These are phyloP conservation scores for Lasaia peninsularis DNA, from an alignment of 1,140 invertebrate species.

Conservation along the genomic window DNA sequence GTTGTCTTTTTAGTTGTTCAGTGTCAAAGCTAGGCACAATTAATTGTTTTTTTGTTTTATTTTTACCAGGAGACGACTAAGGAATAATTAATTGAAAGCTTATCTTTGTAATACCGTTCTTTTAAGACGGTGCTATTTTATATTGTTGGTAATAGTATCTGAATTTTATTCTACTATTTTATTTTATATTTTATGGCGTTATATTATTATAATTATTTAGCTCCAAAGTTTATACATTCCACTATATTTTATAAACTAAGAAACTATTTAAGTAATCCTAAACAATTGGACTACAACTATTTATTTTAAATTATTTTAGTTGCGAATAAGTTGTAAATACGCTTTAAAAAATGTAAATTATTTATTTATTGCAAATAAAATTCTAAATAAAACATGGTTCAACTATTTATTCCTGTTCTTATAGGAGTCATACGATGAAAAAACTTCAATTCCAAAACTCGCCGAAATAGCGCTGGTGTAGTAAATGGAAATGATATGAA, in stretches of 20 bases:
- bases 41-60: too few species aligned
- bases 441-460: neutral
- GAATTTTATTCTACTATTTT: too few species aligned
- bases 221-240: neutral
- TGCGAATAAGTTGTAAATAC: conserved; percentile 66
- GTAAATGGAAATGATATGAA: too few species aligned
- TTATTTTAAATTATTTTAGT: conserved; percentile 60
- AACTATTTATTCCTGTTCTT: conserved; percentile 9
- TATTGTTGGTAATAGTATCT: too few species aligned
- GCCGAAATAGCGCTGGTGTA: too few species aligned
- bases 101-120: too few species aligned
- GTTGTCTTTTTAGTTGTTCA: too few species aligned
- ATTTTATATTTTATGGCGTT: neutral
- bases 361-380: conserved; percentile 64
- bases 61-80: too few species aligned
- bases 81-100: too few species aligned
- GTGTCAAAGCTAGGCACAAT: too few species aligned
- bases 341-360: conserved; percentile 67
- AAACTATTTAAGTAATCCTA: conserved; percentile 21
- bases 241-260: neutral
- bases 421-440: conserved; percentile 10
- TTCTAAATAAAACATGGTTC: conserved; percentile 16
- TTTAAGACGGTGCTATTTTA: too few species aligned
- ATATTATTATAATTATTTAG: neutral
- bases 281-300: conserved; percentile 30